A percentile compares a stretch with the other conserved stretches of the same genome.
Conservation (phyloP, 2,113 vertebrate species). For the Cebidichthys violaceus region DNA sequence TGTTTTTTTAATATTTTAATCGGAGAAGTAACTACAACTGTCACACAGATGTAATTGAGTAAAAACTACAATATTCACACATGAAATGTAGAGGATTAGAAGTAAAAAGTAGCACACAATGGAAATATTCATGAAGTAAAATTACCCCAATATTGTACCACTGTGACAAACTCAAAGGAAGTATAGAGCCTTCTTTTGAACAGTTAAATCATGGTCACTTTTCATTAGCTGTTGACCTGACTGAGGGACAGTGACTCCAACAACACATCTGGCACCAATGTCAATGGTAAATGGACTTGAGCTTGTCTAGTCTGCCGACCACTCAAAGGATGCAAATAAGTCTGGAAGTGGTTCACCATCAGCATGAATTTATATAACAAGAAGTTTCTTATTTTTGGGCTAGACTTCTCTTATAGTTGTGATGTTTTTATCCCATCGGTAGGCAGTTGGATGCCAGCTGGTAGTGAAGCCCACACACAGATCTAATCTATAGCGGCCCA, state of each 20-base stretch:
- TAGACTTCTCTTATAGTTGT: slow-evolving; percentile 3
- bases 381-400: slow-evolving; percentile 22
- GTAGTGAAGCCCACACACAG: slow-evolving; percentile 56
- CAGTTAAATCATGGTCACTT: neutral
- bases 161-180: neutral
- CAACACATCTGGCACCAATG: neutral
- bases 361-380: slow-evolving; percentile 32
- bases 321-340: neutral
- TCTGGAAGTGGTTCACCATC: neutral
- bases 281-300: neutral
- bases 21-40: neutral
- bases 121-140: neutral
- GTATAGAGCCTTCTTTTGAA: neutral
- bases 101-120: neutral
- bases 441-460: slow-evolving; percentile 44
- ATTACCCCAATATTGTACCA: neutral
- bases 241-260: neutral
- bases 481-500: slow-evolving; percentile 63
- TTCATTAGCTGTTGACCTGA: neutral
- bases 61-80: neutral
- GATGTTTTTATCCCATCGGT: slow-evolving; percentile 45
- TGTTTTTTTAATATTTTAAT: neutral
- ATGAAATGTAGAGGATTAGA: neutral
- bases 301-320: neutral
- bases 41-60: neutral